Conservation (phyloP, 2,888 invertebrate genomes). For the Melitaea athalia region DNA sequence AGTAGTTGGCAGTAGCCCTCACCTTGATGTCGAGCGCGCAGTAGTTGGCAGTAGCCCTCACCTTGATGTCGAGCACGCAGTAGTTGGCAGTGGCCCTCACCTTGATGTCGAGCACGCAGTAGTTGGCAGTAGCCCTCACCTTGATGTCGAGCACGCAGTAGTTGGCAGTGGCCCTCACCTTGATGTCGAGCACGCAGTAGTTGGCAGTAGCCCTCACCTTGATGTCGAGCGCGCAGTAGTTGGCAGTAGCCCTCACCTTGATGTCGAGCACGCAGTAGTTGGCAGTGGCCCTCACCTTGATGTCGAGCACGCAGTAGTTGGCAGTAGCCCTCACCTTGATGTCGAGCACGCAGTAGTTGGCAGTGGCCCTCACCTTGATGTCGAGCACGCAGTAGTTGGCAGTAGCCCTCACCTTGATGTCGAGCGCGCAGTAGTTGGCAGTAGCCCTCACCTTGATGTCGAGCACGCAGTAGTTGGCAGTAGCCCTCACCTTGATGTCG, state of each 20-base stretch:
- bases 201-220: conserved; percentile 89
- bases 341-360: conserved; percentile 84
- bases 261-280: conserved; percentile 80
- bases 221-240: conserved; percentile 84
- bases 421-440: conserved; percentile 83
- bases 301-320: no score
- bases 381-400: conserved; percentile 80
- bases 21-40: neutral
- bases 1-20: no score
- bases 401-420: conserved; percentile 68
- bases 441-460: no score
- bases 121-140: no score
- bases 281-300: conserved; percentile 58
- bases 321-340: conserved; percentile 55
- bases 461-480: no score
- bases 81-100: conserved; percentile 90
- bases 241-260: no score
- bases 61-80: conserved; percentile 90
- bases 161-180: conserved; percentile 86
- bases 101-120: conserved; percentile 86
- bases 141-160: conserved; percentile 62
- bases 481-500: no score
- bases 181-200: conserved; percentile 92
- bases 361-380: no score
- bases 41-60: conserved; percentile 33